Percentiles rank a stretch among this genome's conserved stretches.
phyloP scores from a whole-genome alignment of 2,113 vertebrate species.

The Nerophis lumbriciformis region DNA sequence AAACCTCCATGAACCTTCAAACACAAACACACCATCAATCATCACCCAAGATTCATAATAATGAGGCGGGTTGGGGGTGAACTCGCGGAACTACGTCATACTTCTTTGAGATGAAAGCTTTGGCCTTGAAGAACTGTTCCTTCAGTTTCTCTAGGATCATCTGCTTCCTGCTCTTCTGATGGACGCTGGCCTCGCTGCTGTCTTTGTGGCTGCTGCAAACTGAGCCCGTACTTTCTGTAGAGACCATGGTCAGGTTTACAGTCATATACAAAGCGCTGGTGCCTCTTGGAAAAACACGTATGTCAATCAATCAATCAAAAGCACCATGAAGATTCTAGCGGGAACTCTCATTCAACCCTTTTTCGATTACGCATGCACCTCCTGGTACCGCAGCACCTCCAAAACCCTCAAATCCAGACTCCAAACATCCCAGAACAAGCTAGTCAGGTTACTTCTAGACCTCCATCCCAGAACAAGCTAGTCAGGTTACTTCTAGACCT shows the following conservation, averaged over 20 bases:
- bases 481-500: no score
- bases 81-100: slow-evolving; percentile 47
- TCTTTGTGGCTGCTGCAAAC: slow-evolving; percentile 85
- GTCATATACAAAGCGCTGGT: slow-evolving; percentile 19
- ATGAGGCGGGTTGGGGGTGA: no score
- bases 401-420: no score
- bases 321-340: no score
- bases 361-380: no score
- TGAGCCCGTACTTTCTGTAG: slow-evolving; percentile 86
- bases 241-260: slow-evolving; percentile 33
- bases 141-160: slow-evolving; percentile 86
- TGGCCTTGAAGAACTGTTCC: slow-evolving; percentile 87
- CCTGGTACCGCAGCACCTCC: no score
- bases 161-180: slow-evolving; percentile 84
- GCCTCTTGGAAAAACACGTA: neutral
- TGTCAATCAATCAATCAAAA: neutral
- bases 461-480: no score
- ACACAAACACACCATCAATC: neutral
- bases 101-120: slow-evolving; percentile 82
- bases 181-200: slow-evolving; percentile 80
- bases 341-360: no score
- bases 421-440: no score
- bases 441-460: no score
- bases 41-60: neutral
- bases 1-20: slow-evolving; percentile 82